phyloP scores from a whole-genome alignment of 2,888 invertebrate species.

The Drosophila paramelanica region DNA sequence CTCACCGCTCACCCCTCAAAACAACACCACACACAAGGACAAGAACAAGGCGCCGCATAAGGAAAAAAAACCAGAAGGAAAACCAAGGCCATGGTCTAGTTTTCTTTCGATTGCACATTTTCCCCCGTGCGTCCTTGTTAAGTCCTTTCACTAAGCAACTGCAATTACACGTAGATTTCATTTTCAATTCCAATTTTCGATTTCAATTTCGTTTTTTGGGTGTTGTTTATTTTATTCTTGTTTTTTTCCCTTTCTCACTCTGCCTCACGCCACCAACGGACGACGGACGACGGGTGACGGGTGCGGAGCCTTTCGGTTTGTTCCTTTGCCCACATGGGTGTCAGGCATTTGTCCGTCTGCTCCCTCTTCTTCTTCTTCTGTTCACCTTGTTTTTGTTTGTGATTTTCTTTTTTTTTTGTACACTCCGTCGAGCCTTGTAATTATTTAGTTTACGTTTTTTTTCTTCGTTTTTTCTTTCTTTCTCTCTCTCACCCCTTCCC shows the following conservation, averaged over 20 bases:
- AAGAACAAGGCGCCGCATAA: conserved; percentile 25
- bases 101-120: conserved; percentile 29
- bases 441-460: conserved; percentile 69
- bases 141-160: conserved; percentile 51
- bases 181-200: conserved; percentile 46
- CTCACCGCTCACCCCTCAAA: conserved; percentile 61
- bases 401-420: conserved; percentile 12
- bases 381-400: conserved; percentile 44
- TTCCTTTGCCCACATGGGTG: conserved; percentile 61
- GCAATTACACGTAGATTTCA: conserved; percentile 63
- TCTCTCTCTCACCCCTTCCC: background rate
- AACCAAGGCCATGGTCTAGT: conserved; percentile 69
- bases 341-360: conserved; percentile 49
- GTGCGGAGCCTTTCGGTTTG: conserved; percentile 19
- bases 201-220: conserved; percentile 56
- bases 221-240: conserved; percentile 42
- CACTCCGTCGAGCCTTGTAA: conserved; percentile 57
- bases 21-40: conserved; percentile 23
- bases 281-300: background rate
- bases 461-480: conserved; percentile 5
- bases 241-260: conserved; percentile 1
- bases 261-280: conserved; percentile 53
- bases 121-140: conserved; percentile 24
- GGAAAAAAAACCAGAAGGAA: conserved; percentile 12
- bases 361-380: conserved; percentile 10